phyloP scores from a whole-genome alignment of 2,113 vertebrate species.

The Entosphenus tridentatus region DNA sequence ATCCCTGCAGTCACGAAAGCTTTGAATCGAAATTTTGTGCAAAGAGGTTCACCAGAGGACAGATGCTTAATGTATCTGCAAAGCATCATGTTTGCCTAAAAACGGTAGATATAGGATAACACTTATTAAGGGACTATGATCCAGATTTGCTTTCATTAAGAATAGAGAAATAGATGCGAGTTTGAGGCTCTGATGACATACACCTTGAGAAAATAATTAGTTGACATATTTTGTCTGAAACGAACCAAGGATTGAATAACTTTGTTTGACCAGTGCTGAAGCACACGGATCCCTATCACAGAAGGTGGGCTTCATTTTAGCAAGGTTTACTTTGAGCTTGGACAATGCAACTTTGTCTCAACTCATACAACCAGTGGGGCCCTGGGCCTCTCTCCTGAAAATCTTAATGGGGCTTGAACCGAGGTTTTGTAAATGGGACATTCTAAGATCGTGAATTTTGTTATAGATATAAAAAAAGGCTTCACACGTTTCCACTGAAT shows the following conservation, averaged over 20 bases:
- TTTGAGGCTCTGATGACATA: neutral
- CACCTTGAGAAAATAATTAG: constrained; percentile 1
- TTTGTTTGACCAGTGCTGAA: constrained; percentile 5
- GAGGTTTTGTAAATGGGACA: too few relatives aligned
- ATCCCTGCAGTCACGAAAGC: too few relatives aligned
- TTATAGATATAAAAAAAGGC: too few relatives aligned
- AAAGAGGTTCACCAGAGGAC: neutral
- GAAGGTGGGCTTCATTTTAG: constrained; percentile 4
- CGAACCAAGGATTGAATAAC: neutral
- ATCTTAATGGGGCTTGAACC: too few relatives aligned
- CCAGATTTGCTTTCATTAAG: neutral
- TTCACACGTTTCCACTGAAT: too few relatives aligned
- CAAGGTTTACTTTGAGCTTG: neutral
- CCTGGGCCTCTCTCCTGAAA: too few relatives aligned
- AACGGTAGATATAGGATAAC: neutral
- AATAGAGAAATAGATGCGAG: neutral
- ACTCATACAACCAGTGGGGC: neutral
- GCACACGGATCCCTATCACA: neutral
- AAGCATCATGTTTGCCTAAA: neutral
- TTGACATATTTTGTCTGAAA: neutral
- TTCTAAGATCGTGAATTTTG: too few relatives aligned
- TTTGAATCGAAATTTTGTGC: neutral
- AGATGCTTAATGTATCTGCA: neutral
- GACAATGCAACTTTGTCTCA: neutral
- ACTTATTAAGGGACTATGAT: neutral